These are phyloP conservation scores for Miniopterus natalensis DNA, from an alignment of 2,113 vertebrate species.

Conservation along the genomic window DNA sequence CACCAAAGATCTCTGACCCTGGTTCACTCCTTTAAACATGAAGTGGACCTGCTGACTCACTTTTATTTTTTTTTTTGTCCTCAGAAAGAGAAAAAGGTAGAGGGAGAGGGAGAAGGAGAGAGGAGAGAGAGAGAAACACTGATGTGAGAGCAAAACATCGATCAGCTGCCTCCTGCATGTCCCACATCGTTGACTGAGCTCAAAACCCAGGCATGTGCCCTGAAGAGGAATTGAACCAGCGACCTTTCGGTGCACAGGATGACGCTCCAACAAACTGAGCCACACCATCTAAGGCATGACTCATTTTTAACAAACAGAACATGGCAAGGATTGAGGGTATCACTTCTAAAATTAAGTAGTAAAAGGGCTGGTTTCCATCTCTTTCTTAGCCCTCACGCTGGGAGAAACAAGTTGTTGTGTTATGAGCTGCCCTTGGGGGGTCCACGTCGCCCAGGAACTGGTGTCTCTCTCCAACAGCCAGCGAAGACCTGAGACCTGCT, in stretches of 20 bases:
- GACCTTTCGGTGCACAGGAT: no score
- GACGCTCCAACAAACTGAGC: no score
- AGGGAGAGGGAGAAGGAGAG: no score
- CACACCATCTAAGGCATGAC: no score
- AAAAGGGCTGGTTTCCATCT: neutral
- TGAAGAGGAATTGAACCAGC: no score
- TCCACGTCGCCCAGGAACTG: neutral
- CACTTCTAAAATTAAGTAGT: neutral
- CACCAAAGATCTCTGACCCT: neutral
- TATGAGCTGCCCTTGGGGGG: neutral
- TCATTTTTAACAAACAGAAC: neutral
- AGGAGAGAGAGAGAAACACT: no score
- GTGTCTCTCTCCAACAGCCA: neutral
- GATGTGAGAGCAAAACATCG: no score
- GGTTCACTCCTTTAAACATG: neutral
- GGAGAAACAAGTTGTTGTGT: neutral
- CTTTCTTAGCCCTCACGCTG: neutral
- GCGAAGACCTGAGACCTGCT: neutral
- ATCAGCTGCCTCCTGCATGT: no score
- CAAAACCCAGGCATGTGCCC: no score
- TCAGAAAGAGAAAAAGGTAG: no score
- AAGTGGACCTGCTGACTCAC: neutral
- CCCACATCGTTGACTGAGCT: no score
- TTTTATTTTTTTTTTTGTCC: neutral
- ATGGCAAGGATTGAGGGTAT: neutral